A percentile compares a stretch with the other conserved stretches of the same genome.
Evolutionary conservation across 35 echinoderm and acorn worm species (phyloP).

Genomic region (Apostichopus parvimensis): DNA sequence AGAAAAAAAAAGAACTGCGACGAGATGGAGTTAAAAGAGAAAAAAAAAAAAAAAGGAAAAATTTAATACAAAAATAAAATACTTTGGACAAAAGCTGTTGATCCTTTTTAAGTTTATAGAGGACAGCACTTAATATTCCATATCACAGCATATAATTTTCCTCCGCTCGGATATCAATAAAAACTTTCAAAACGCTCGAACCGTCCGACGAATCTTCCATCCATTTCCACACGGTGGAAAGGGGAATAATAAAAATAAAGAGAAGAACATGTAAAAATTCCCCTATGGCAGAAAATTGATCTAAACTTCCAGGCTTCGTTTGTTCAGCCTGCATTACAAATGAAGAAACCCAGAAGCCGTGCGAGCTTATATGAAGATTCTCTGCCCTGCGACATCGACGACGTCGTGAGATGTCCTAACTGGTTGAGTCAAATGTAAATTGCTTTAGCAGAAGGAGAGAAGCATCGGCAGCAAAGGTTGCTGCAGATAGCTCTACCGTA

Average conservation of each 20-base stretch:
- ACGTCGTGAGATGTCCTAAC: conserved; percentile 11
- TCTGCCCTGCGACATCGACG: neutral
- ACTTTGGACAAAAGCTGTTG: neutral
- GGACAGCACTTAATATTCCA: conserved; percentile 16
- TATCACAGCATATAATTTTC: conserved; percentile 5
- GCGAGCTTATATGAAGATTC: conserved; percentile 7
- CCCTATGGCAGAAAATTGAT: conserved; percentile 32
- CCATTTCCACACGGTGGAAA: conserved; percentile 1
- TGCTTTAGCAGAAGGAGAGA: neutral
- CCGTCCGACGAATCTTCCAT: neutral
- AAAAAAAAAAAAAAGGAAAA: neutral
- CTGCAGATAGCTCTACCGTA: neutral
- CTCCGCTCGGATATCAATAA: neutral
- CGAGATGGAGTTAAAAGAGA: too few species aligned
- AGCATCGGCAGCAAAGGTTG: neutral
- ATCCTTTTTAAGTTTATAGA: neutral
- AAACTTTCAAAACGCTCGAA: neutral
- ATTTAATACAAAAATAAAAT: neutral
- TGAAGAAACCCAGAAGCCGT: conserved; percentile 19
- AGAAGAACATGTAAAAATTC: conserved; percentile 15
- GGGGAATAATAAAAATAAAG: neutral
- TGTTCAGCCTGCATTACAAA: conserved; percentile 44
- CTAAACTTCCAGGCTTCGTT: conserved; percentile 18
- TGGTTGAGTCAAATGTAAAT: conserved; percentile 1
- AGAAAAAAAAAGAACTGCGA: too few species aligned